Base-by-base conservation (phyloP, 2,113 vertebrate species). In the Pandion haliaetus region DNA sequence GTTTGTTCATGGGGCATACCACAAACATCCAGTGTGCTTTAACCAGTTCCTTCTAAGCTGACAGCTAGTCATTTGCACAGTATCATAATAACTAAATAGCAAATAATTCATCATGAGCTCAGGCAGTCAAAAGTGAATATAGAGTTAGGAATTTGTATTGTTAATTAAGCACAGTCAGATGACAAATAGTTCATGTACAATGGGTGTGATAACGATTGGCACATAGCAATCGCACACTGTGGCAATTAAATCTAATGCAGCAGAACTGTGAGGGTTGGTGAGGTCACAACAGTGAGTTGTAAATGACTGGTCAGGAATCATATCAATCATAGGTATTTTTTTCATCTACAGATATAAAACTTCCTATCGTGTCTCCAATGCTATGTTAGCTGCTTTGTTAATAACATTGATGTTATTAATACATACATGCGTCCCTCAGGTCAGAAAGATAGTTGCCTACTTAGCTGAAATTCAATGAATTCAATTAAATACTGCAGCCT, bases 401-500 rank as follows among this genome's bases (percentile, higher is more conserved):
- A 91, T 94, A 90, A 62, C 65, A 58, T 11, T 66, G 65, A 72
- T 78, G 71, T 87, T 96, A 93, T 86, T 97, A 88, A 91, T 87
- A 91, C 61, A 81, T 71, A 67, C 55, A 93, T 73, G 58, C 36
- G 36, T 97, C 82, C 90, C 94, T 86, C 38, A 81, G 87, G 88
- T 93, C 93, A 89, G 71, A 93, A 74, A 65, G 44, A 89, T 90
- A 95, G 94, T 91, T 95, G 82, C 52, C 78, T 97, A 69, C 63
- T 92, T 95, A 94, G 91, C 91, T 96, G 86, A 94, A 96, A 96
- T 95, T 95, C 88, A 83, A 34, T 47, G 14, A 96, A 97, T 94
- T 95, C 65, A 95, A 95, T 96, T 92, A 97, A 96, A 96, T 70
- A 50, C 61, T 69, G 49, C 49, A 77, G 87, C 91, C 82, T 88